Percentiles rank a stretch among this genome's conserved stretches.
Conservation (phyloP, 2,797 vertebrate species). For the Myotis myotis region DNA sequence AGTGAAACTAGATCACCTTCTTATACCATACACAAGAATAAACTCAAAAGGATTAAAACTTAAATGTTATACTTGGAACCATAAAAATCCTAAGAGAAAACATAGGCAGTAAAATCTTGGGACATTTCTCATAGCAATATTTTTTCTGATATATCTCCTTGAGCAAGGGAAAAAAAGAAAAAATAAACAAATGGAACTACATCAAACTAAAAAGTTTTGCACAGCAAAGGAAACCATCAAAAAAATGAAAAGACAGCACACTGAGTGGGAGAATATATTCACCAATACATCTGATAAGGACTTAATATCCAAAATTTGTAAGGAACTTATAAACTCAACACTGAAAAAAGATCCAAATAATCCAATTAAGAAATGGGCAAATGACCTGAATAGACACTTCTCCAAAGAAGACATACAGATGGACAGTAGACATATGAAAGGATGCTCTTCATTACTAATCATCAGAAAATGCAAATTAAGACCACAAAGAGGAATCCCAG, state of each 20-base stretch:
- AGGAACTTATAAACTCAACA: background rate
- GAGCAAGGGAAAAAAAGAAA: background rate
- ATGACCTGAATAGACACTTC: background rate
- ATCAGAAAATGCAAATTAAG: background rate
- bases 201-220: background rate
- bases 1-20: background rate
- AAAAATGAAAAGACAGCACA: background rate
- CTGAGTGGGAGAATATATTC: background rate
- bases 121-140: background rate
- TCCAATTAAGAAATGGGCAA: background rate
- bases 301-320: background rate
- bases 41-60: background rate
- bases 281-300: background rate
- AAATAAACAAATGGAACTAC: background rate
- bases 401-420: background rate
- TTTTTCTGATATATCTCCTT: background rate
- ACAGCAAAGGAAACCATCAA: background rate
- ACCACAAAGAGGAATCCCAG: no score
- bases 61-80: background rate
- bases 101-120: background rate
- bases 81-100: background rate
- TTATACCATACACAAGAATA: background rate
- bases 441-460: background rate
- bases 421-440: background rate
- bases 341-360: background rate